phyloP scores from a whole-genome alignment of 2,888 invertebrate genomes.

The Nudaria mundana region DNA sequence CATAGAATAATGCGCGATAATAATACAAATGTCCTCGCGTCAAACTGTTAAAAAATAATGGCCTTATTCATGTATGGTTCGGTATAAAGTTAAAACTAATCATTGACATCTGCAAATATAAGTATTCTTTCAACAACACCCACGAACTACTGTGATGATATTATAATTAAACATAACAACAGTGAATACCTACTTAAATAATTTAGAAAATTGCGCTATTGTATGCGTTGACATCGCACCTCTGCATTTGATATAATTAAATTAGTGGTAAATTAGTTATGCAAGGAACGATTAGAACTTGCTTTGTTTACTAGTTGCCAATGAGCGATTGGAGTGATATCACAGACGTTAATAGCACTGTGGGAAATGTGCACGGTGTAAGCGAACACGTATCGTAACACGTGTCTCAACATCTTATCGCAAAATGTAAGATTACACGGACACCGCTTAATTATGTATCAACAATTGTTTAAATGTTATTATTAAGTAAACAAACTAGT shows the following conservation, averaged over 20 bases:
- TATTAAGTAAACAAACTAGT: no score
- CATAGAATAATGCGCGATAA: no score
- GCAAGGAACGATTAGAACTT: conserved; percentile 13
- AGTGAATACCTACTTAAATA: no score
- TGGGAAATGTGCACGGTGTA: conserved; percentile 25
- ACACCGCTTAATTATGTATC: conserved; percentile 1
- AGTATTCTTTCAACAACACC: no score
- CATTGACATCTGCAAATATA: no score
- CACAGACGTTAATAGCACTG: conserved; percentile 31
- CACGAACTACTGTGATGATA: no score
- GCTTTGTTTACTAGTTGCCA: conserved; percentile 28
- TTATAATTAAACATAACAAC: no score
- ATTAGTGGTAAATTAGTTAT: conserved; percentile 6
- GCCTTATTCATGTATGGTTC: no score
- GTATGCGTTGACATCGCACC: background rate
- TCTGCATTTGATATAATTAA: background rate
- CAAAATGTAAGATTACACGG: conserved; percentile 9
- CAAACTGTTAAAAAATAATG: no score
- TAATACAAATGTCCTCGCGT: no score
- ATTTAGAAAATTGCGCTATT: no score
- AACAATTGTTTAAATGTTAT: background rate
- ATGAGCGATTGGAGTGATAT: conserved; percentile 39
- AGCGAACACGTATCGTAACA: conserved; percentile 21
- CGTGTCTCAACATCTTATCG: conserved; percentile 24
- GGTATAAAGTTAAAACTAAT: no score